Base-by-base conservation (phyloP, 2,888 invertebrate species). In the Altica lythri region DNA sequence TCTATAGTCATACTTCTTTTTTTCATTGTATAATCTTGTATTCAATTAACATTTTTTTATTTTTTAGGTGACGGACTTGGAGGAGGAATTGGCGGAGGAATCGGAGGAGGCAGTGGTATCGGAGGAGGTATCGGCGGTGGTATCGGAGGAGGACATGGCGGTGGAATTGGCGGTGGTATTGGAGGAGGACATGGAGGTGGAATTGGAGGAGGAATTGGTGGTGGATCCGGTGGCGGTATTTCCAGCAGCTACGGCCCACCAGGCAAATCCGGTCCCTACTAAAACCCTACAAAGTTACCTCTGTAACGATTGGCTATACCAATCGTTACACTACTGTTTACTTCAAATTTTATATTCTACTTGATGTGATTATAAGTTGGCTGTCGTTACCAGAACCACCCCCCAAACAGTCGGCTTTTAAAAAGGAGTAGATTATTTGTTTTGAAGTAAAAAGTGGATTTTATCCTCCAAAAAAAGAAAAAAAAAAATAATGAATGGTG, bases 241-340 rank as follows among this genome's bases (percentile, higher is more conserved):
- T 76, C 76, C 53, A 54, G 68, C 62, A 77, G 75, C 60, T 77
- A 77, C 70, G 77, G 77, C 35, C 72, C 77, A 50, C 78, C 78
- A 45, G 75, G 75, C 63, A 77, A 78, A 66, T 72, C 77, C 57
- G 78, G 77, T 48, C 77, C 77, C 10, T 77, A 77, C 65, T 77
- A 75, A 72, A 35, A 43, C 30, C 44, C 18, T 50, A 57, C 61
- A 50, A 46, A 57, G 61, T 57, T 57, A 63, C 64, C 62, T 61
- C 53, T 35, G 57, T 57, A 52, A 50, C 57, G 52, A 44, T 35
- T 47, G 18, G 1, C 1, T 17, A 13, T 2, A 16, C 14, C 42
- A 30, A 44, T 9, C 22, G 55, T 43, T 35, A 34, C 53, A 35
- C 17, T 30, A 22, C 34, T 27, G 27, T 27, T 46, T 37, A 37